A percentile compares a stretch with the other conserved stretches of the same genome.
These are phyloP conservation scores for Sphyrna mokarran DNA, from an alignment of 2,113 vertebrate species.

Conservation along the genomic window DNA sequence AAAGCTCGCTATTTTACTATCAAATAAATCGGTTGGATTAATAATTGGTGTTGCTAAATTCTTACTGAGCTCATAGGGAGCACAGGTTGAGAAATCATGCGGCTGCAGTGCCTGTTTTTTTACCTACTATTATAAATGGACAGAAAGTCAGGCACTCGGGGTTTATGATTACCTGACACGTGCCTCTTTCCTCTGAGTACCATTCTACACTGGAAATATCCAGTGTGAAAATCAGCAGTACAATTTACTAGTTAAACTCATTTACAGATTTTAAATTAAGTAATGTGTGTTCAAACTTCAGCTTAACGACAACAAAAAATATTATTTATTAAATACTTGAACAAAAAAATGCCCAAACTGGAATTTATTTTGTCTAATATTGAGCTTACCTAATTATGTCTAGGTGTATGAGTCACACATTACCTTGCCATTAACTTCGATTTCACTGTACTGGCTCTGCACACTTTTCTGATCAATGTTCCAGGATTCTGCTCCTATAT, in stretches of 20 bases:
- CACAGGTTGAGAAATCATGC: neutral
- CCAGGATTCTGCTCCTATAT: neutral
- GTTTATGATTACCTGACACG: neutral
- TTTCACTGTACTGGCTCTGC: neutral
- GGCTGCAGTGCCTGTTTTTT: neutral
- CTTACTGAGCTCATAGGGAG: neutral
- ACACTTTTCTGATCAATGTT: neutral
- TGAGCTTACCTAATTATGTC: neutral
- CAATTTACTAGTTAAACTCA: neutral
- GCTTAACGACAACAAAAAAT: neutral
- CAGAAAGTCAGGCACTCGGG: neutral
- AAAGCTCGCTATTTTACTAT: too few species aligned
- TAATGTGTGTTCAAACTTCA: neutral
- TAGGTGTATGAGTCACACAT: neutral
- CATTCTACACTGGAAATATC: neutral
- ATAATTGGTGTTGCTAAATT: too few species aligned
- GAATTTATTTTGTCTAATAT: neutral
- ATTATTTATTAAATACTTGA: neutral
- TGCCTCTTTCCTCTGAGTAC: neutral
- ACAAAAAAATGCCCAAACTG: neutral
- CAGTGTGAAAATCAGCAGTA: neutral
- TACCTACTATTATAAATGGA: neutral
- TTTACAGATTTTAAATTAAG: neutral
- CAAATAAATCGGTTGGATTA: too few species aligned
- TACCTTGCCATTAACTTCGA: conserved; percentile 9